Evolutionary conservation across 2,113 vertebrate genomes (phyloP).

Genomic region (Eonycteris spelaea): DNA sequence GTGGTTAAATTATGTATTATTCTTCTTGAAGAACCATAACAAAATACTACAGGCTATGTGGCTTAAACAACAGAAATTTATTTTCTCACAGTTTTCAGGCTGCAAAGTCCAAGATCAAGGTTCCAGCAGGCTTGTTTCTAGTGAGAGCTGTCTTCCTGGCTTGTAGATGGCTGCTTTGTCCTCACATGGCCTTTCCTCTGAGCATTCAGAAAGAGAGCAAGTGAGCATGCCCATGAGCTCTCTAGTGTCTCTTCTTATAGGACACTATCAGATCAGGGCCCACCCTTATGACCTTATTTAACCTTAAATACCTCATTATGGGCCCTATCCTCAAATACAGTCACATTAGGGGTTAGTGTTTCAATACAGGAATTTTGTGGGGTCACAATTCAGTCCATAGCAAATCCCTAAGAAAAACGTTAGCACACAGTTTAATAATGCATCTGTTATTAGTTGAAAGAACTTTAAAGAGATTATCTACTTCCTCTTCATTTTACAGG

Average conservation of each 20-base stretch:
- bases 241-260: background rate
- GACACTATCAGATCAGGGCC: background rate
- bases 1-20: constrained; percentile 15
- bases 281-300: background rate
- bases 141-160: background rate
- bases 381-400: background rate
- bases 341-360: background rate
- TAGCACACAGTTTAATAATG: background rate
- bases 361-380: background rate
- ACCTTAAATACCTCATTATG: background rate
- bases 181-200: background rate
- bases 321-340: background rate
- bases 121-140: background rate
- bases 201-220: background rate
- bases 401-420: background rate
- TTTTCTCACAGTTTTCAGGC: constrained; percentile 1
- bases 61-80: constrained; percentile 15
- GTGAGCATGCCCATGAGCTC: background rate
- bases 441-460: constrained; percentile 4
- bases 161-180: background rate
- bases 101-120: background rate
- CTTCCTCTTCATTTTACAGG: constrained; percentile 28
- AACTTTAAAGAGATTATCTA: background rate
- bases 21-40: background rate
- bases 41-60: background rate